Conservation (phyloP, 2,113 vertebrate genomes). For the Dipodomys stephensi region DNA sequence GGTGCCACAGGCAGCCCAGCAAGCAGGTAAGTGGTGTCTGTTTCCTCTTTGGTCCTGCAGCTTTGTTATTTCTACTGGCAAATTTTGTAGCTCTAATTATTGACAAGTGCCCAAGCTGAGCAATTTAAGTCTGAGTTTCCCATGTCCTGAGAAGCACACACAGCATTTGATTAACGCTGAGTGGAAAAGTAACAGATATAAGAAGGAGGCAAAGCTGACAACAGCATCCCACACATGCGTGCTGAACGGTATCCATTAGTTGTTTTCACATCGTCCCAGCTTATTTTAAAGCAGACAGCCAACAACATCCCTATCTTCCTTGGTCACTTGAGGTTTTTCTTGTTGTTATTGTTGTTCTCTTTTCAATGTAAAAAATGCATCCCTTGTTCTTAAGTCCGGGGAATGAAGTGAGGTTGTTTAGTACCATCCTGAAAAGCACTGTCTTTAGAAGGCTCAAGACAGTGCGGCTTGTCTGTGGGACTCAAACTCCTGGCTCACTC, state of each 20-base stretch:
- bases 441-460: slow-evolving; percentile 6
- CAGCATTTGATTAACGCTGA: background rate
- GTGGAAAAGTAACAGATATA: background rate
- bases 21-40: slow-evolving; percentile 88
- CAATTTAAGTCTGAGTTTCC: background rate
- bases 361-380: background rate
- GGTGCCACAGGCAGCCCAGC: slow-evolving; percentile 87
- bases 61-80: background rate
- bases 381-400: background rate
- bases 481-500: background rate
- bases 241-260: background rate
- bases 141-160: background rate
- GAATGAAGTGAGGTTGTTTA: background rate
- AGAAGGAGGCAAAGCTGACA: rapidly evolving
- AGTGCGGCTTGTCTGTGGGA: background rate
- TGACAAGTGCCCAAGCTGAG: background rate
- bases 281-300: slow-evolving; percentile 29
- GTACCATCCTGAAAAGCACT: background rate
- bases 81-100: background rate
- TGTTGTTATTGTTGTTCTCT: background rate
- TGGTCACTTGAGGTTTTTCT: background rate
- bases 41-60: background rate
- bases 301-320: background rate
- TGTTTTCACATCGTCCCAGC: background rate
- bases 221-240: background rate